These are phyloP conservation scores for Plectrocnemia conspersa DNA, from an alignment of 1,140 invertebrate species.

Conservation along the genomic window DNA sequence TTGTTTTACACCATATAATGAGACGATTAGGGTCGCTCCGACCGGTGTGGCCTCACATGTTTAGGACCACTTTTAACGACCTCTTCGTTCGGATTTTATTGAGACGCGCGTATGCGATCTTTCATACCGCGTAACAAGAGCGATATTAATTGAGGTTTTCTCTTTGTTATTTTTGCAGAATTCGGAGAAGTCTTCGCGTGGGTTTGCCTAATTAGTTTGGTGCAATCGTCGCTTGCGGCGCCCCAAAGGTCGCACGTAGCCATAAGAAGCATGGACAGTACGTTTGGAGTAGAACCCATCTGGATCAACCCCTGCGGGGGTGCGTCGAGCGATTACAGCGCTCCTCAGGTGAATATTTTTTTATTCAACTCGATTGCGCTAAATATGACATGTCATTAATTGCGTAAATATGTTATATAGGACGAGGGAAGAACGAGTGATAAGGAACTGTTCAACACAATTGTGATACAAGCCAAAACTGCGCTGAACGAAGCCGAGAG, in stretches of 20 bases:
- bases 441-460: constrained; percentile 42
- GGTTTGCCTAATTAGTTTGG: constrained; percentile 24
- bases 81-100: background rate
- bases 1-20: constrained; percentile 32
- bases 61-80: constrained; percentile 3
- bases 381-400: background rate
- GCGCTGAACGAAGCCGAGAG: constrained; percentile 46
- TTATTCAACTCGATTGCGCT: background rate
- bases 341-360: constrained; percentile 21
- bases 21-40: constrained; percentile 24
- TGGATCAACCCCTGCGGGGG: constrained; percentile 55
- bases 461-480: constrained; percentile 48
- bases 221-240: constrained; percentile 28
- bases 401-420: background rate
- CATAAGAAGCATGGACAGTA: constrained; percentile 5
- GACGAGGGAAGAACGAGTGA: constrained; percentile 16
- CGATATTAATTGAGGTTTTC: too few relatives aligned
- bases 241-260: constrained; percentile 1
- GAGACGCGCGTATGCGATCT: background rate
- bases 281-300: constrained; percentile 35
- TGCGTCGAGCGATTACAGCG: constrained; percentile 39
- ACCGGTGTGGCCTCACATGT: constrained; percentile 13
- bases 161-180: constrained; percentile 24
- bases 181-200: constrained; percentile 29
- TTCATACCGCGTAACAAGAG: too few relatives aligned